phyloP scores from a whole-genome alignment of 2,797 vertebrate genomes.

The Cynopterus sphinx region DNA sequence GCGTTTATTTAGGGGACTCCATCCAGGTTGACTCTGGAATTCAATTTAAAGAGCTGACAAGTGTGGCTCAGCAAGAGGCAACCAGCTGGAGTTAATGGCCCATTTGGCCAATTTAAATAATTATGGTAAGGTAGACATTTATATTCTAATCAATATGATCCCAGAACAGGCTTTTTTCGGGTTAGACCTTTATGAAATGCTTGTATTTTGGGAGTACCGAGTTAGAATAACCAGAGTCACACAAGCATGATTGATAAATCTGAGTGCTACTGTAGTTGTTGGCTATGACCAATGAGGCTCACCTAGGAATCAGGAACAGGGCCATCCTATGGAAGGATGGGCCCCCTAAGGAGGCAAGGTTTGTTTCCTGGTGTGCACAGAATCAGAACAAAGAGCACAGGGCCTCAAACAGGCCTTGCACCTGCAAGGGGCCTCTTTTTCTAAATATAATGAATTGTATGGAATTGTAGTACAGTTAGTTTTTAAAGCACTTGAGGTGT shows the following conservation, averaged over 20 bases:
- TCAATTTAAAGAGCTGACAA: not conserved
- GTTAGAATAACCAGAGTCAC: not conserved
- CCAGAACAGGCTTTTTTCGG: not conserved
- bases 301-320: not conserved
- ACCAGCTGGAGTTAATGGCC: not conserved
- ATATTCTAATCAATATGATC: not conserved
- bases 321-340: not conserved
- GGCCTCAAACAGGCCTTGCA: not conserved
- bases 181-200: not conserved
- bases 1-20: not conserved
- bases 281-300: not conserved
- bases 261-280: not conserved
- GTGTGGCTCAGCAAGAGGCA: conserved; percentile 8
- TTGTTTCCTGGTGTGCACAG: not conserved
- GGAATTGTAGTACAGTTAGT: not conserved
- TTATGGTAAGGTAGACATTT: not conserved
- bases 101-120: not conserved
- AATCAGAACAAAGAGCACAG: not conserved
- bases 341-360: not conserved
- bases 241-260: not conserved
- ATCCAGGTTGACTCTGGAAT: not conserved
- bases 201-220: not conserved
- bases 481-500: not conserved
- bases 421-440: not conserved
- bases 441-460: not conserved